Evolutionary conservation across 2,888 invertebrate species (phyloP), one percentile per base, ranked within the genome.

Genomic region (Eilema sororculum): DNA sequence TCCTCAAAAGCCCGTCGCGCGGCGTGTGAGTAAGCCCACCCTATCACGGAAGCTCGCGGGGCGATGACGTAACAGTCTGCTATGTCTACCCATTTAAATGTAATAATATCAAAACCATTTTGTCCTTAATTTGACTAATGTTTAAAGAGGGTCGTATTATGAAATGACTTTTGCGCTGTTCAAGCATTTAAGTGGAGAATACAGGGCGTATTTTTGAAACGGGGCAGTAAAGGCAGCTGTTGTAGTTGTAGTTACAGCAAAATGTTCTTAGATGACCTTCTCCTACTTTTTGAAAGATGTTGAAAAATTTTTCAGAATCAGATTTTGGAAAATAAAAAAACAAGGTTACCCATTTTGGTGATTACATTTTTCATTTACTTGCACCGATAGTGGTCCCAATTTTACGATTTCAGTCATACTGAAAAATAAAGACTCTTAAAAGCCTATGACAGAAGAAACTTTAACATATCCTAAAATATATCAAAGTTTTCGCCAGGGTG

Each of bases 1-100:
- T 62, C 33, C 66, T 62, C 22, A 70, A 66, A 70, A 37, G 62
- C 62, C 58, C 57, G 66, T 30, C 58, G 63, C 9, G n/a, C 13
- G 24, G 25, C 56, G 65, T 30, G 61, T 62, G 41, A 60, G 59
- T 60, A 65, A 30, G 41, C 65, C 20, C 68, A 24, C 64, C 61
- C 65, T 62, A 61, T 41, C 46, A 65, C 22, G 65, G 60, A 65
- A 65, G 41, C 65, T 61, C 56, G 68, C 65, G 60, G 37, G 59
- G 13, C 30, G 59, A 30, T 67, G 64, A 64, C 60, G 68, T 57
- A 67, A 67, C 33, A 59, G 12, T 65, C 25, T 56, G 57, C 33
- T n/a, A 60, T 30, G 25, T 22, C 58, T 59, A 59, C 58, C 28
- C 22, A 63, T 58, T 64, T 63, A 16, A 13, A 30, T 30, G n/a